Evolutionary conservation across 2,113 vertebrate species (phyloP).

Genomic region (Athene noctua): DNA sequence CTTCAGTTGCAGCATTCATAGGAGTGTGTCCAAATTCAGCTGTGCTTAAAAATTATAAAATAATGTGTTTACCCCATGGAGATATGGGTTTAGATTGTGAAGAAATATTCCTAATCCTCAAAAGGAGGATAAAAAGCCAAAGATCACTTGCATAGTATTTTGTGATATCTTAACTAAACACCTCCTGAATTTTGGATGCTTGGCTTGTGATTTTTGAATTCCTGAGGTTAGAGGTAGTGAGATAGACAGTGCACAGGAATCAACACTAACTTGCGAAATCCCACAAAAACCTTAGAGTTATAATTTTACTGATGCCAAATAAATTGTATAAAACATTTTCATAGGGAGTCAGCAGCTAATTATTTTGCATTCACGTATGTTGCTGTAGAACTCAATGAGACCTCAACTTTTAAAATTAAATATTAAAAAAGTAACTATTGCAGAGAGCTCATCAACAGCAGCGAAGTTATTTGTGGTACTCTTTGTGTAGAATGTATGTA

Average conservation of each 20-base stretch:
- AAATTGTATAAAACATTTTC: background rate
- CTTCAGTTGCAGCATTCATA: background rate
- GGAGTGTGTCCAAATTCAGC: background rate
- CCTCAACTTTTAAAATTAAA: slow-evolving; percentile 18
- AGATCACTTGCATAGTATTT: background rate
- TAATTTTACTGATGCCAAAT: background rate
- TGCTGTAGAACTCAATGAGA: slow-evolving; percentile 3
- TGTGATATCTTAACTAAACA: background rate
- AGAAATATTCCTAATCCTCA: background rate
- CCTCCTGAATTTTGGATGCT: background rate
- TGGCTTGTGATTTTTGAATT: background rate
- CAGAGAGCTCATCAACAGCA: slow-evolving; percentile 49
- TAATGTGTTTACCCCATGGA: background rate
- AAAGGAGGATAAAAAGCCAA: background rate
- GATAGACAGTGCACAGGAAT: background rate
- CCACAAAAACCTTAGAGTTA: background rate
- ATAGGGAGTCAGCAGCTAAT: background rate
- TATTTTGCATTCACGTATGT: background rate
- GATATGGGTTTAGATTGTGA: background rate
- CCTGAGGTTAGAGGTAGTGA: background rate
- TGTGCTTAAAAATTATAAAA: background rate
- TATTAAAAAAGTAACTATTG: slow-evolving; percentile 12
- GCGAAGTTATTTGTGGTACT: slow-evolving; percentile 55
- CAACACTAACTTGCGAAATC: background rate
- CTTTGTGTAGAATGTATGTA: slow-evolving; percentile 59